Conservation (phyloP, 2,888 invertebrate genomes). For the Isoperla grammatica region DNA sequence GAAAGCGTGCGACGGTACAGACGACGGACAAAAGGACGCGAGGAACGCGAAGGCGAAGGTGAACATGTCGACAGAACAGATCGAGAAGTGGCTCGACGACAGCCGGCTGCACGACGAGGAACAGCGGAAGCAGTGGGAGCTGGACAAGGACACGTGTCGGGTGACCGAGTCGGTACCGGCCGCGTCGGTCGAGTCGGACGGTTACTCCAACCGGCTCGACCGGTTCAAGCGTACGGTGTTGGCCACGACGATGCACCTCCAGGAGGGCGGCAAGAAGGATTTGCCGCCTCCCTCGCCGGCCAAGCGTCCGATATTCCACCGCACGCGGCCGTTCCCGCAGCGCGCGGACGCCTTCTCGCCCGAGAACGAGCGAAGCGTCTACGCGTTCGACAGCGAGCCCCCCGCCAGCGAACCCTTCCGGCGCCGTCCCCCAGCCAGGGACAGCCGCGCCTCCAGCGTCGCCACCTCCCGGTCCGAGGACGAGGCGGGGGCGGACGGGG, state of each 20-base stretch:
- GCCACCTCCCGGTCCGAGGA: constrained; percentile 46
- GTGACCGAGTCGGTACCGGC: too few species aligned
- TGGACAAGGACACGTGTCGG: too few species aligned
- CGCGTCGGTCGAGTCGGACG: too few species aligned
- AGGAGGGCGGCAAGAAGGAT: too few species aligned
- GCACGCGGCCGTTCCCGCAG: constrained; percentile 53
- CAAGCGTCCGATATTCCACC: constrained; percentile 42
- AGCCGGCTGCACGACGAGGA: constrained; percentile 39
- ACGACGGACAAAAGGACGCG: not conserved
- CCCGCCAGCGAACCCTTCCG: constrained; percentile 53
- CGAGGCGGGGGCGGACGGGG: constrained; percentile 35
- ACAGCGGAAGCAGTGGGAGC: too few species aligned
- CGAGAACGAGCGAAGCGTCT: constrained; percentile 63
- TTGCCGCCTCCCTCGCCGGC: too few species aligned
- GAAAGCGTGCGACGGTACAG: too few species aligned
- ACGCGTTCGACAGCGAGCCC: constrained; percentile 64
- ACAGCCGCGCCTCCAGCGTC: constrained; percentile 40
- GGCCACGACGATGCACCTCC: too few species aligned
- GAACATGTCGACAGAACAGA: constrained; percentile 64
- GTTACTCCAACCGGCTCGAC: too few species aligned
- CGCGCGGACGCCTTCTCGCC: constrained; percentile 58
- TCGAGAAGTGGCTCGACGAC: constrained; percentile 59
- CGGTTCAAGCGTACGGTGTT: too few species aligned
- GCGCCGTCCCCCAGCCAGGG: constrained; percentile 42
- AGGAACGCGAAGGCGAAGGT: constrained; percentile 47